Evolutionary conservation across 2,888 invertebrate species (phyloP), one percentile per base, ranked within the genome.

Genomic region (Empis stercorea): DNA sequence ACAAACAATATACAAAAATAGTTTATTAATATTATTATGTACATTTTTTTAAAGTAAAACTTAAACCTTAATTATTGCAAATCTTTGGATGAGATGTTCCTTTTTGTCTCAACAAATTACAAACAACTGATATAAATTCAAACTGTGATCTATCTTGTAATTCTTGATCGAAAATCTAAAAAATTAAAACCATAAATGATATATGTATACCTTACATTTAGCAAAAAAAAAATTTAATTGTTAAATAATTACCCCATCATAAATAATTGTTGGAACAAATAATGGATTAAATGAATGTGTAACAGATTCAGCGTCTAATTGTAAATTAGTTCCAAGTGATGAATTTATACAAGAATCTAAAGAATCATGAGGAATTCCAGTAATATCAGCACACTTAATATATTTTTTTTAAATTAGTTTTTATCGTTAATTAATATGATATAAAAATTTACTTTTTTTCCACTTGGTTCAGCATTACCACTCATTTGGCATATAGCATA

Each of bases 241-340:
- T n/a, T n/a, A n/a, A n/a, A n/a, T n/a, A 45, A 60, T 66, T 65
- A 75, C 75, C 52, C 65, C 66, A 56, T 75, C 68, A 55, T 70
- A 75, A 36, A 74, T 54, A 44, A 75, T 68, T 2, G 74, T 75
- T 39, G 76, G 76, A 30, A 76, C 65, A 61, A 74, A 76, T 51
- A 55, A 61, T 17, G 73, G 73, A 15, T 48, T 47, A 51, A 63
- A 65, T 13, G 53, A 49, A 6, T 61, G 56, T 2, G 75, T 75
- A 48, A 66, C 60, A 44, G 56, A 52, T 61, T 75, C 74, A n/a
- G 74, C 74, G 44, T 63, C 55, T 46, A 75, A 58, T 59, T 75
- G 75, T 44, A 73, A 51, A 20, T 59, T 36, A 2, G 65, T 72
- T 38, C 75, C 75, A 47, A 61, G 51, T 37, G 62, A 53, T 5